Base-by-base conservation (phyloP, 1,140 invertebrate species). In the Drosophila tristis region DNA sequence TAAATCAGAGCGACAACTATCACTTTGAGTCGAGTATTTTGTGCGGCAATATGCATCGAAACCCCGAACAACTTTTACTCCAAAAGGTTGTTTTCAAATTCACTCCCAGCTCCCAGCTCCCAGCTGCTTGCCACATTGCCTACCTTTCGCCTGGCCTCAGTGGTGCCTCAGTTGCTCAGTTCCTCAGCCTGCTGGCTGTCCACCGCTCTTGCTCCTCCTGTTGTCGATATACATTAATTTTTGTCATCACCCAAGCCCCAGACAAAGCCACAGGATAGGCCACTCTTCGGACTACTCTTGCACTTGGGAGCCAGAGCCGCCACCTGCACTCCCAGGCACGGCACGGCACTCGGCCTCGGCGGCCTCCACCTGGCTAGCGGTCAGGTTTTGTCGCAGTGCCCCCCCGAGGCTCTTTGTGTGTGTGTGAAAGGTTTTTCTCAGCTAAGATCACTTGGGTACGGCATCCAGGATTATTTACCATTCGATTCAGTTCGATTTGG, bases 1-100 rank as follows among this genome's bases (percentile, higher is more conserved):
- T 76, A 76, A 76, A 76, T 76, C 74, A 76, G 73, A 76, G 73
- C 74, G 63, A 76, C 74, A 76, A 76, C 74, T 76, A 76, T 76
- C 74, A 76, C 74, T 76, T 76, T 76, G 63, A 76, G 53, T 71
- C 60, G 74, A 74, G 70, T 65, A 55, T 74, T 74, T 65, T 74
- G 45, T 49, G 20, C 43, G 55, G 42, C 13, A 44, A 74, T 76
- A 75, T 76, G 73, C 64, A 65, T 54, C 16, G 45, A 31, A 49
- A 49, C 57, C 66, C 64, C 64, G 66, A 76, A 76, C 74, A 76
- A 76, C 74, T 76, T 76, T 76, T 76, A 76, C 74, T 63, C 74
- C 63, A 76, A 76, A 76, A 75, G 73, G 64, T 76, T 76, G 73
- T 76, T 76, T 76, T 76, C 73, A 76, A 74, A 75, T 75, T 54